Conservation (phyloP, 2,113 vertebrate species). For the Poicephalus gulielmi region DNA sequence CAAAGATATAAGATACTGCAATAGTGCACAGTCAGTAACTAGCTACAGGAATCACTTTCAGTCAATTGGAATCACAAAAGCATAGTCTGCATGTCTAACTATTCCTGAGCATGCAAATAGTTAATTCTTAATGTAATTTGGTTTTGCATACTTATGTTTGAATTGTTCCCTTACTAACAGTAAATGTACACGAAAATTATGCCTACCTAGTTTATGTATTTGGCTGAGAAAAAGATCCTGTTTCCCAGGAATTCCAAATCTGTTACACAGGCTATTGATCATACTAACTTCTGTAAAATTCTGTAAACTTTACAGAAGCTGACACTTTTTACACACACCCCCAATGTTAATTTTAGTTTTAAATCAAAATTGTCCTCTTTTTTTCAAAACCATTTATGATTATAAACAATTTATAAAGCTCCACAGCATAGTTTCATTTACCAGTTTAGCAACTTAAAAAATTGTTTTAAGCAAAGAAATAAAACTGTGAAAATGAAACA, state of each 20-base stretch:
- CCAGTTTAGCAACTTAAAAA: rapidly evolving
- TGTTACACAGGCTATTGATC: background rate
- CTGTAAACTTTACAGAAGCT: background rate
- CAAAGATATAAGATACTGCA: background rate
- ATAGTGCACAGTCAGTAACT: rapidly evolving
- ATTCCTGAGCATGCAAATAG: background rate
- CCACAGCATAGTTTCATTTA: background rate
- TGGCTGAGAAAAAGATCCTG: background rate
- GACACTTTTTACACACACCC: background rate
- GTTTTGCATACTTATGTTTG: background rate
- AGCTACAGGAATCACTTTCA: background rate
- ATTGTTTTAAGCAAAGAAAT: background rate
- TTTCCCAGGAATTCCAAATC: background rate
- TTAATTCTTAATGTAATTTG: background rate
- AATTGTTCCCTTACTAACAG: background rate
- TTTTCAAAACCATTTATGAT: background rate
- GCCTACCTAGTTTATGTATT: background rate
- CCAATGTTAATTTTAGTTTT: background rate
- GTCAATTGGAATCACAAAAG: background rate
- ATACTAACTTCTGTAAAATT: background rate
- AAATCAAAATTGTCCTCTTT: background rate
- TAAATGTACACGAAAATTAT: background rate
- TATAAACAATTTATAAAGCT: background rate
- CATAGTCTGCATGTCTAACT: background rate
- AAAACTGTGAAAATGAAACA: background rate